These are phyloP conservation scores for Plebejus argus DNA, from an alignment of 2,888 invertebrate species.

Conservation along the genomic window DNA sequence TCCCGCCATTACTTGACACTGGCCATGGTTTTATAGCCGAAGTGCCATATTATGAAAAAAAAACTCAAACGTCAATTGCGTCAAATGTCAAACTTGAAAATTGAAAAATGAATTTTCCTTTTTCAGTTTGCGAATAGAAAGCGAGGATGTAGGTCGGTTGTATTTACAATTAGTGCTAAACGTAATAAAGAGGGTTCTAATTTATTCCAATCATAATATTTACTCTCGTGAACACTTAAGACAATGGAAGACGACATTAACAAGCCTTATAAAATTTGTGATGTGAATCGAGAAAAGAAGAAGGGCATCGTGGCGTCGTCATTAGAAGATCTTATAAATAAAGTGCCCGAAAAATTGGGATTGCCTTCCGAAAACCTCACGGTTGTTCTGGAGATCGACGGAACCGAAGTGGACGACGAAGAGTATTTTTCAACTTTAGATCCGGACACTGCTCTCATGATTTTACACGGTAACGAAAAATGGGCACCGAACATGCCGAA, in stretches of 20 bases:
- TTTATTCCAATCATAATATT: conserved; percentile 19
- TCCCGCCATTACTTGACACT: too few relatives aligned
- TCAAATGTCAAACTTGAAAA: conserved; percentile 19
- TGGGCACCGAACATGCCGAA: conserved; percentile 85
- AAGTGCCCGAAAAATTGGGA: conserved; percentile 88
- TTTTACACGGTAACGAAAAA: conserved; percentile 87
- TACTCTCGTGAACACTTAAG: conserved; percentile 32
- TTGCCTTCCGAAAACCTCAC: conserved; percentile 84
- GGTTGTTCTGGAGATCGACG: conserved; percentile 94
- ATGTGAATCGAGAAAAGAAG: conserved; percentile 88
- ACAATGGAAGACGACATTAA: conserved; percentile 81
- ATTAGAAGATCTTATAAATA: conserved; percentile 87
- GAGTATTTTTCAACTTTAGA: conserved; percentile 96
- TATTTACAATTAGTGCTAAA: not conserved
- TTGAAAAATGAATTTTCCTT: conserved; percentile 1
- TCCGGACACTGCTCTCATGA: conserved; percentile 92
- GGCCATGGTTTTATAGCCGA: too few relatives aligned
- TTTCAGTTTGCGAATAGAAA: conserved; percentile 29
- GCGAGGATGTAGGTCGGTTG: conserved; percentile 21
- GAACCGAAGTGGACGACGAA: conserved; percentile 97
- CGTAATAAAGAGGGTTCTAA: conserved; percentile 3
- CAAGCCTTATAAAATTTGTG: conserved; percentile 90
- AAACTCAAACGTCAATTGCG: conserved; percentile 12
- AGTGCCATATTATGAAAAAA: too few relatives aligned
- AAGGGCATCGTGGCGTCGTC: conserved; percentile 91